Percentiles rank a stretch among this genome's conserved stretches.
phyloP scores from a whole-genome alignment of 53 echinoderm and acorn worm genomes.

The Paelopatides confundens region DNA sequence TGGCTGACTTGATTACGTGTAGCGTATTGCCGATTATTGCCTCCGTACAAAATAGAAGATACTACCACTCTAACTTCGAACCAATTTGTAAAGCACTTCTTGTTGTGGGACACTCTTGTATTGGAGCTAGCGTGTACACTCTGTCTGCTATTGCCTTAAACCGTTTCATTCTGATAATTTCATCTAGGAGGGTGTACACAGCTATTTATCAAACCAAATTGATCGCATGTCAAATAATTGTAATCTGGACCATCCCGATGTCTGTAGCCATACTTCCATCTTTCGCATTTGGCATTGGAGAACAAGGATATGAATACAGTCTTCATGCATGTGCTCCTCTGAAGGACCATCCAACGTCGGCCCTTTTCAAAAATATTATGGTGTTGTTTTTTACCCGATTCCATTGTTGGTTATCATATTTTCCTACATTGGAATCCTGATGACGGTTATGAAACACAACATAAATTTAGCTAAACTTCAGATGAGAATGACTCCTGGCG shows the following conservation, averaged over 20 bases:
- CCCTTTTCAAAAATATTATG: neutral
- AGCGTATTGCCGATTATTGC: neutral
- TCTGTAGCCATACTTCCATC: conserved; percentile 25
- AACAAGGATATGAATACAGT: neutral
- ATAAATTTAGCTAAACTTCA: neutral
- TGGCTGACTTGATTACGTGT: conserved; percentile 29
- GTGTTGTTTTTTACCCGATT: neutral
- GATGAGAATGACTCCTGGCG: neutral
- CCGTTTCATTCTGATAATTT: neutral
- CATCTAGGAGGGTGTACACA: neutral
- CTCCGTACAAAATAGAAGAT: neutral
- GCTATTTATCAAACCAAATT: neutral
- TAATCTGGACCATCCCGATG: conserved; percentile 5
- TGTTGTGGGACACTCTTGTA: neutral
- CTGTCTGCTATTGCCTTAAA: conserved; percentile 18
- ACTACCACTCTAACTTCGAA: neutral
- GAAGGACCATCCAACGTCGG: neutral
- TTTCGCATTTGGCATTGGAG: neutral
- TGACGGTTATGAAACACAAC: neutral
- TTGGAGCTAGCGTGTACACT: conserved; percentile 8
- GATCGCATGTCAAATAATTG: neutral
- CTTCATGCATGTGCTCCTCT: conserved; percentile 7
- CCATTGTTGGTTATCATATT: neutral
- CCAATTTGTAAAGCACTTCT: neutral
- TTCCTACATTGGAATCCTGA: conserved; percentile 7